Conservation (phyloP, 2,888 invertebrate species). For the Acheta domesticus region DNA sequence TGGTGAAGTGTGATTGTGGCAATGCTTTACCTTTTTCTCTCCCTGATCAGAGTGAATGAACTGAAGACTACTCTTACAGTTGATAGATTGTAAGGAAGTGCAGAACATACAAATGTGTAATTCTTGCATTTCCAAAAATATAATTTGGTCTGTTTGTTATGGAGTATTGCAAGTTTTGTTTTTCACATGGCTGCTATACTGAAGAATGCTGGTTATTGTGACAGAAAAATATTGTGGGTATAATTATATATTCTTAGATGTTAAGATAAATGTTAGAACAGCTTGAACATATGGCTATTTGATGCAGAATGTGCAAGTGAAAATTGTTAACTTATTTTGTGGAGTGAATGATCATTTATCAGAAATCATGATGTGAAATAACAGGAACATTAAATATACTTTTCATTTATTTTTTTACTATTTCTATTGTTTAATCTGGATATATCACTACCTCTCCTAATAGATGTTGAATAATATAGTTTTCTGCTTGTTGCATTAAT, state of each 20-base stretch:
- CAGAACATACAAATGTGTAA: neutral
- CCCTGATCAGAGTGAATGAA: constrained; percentile 5
- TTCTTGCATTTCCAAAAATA: neutral
- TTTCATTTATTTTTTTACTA: constrained; percentile 2
- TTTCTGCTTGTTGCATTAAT: neutral
- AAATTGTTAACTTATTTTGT: constrained; percentile 1
- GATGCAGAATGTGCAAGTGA: neutral
- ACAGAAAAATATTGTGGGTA: neutral
- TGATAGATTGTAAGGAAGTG: neutral
- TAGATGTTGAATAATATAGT: neutral
- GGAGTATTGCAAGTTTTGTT: constrained; percentile 9
- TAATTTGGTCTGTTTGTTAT: neutral
- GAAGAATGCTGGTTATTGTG: neutral
- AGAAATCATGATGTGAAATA: neutral
- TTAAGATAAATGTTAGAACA: constrained; percentile 18
- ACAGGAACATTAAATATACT: constrained; percentile 1
- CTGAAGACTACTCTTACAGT: neutral
- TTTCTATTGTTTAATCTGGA: neutral
- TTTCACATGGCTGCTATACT: constrained; percentile 18
- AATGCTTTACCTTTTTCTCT: constrained; percentile 3
- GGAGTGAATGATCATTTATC: constrained; percentile 18
- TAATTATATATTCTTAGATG: neutral
- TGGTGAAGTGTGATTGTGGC: constrained; percentile 12
- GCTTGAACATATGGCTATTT: constrained; percentile 18
- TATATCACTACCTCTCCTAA: neutral